A percentile compares a stretch with the other conserved stretches of the same genome.
phyloP scores from a whole-genome alignment of 1,140 invertebrate genomes.

The Drosophila rufa region DNA sequence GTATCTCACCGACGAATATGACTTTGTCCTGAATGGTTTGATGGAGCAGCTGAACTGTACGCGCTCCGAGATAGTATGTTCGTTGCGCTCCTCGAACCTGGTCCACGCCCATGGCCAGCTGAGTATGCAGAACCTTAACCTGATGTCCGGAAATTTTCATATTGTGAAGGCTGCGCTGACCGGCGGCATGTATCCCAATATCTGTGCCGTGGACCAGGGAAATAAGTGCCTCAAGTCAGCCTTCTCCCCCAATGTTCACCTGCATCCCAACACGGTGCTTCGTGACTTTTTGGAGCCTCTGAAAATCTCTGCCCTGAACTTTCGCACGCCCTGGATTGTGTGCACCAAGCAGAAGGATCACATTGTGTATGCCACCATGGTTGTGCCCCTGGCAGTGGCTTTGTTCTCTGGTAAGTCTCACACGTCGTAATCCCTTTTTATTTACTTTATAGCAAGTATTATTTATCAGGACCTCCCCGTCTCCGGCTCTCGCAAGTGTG shows the following conservation, averaged over 20 bases:
- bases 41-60: slow-evolving; percentile 64
- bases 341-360: slow-evolving; percentile 93
- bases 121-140: slow-evolving; percentile 92
- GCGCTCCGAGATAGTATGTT: slow-evolving; percentile 92
- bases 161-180: slow-evolving; percentile 95
- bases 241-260: slow-evolving; percentile 28
- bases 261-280: slow-evolving; percentile 88
- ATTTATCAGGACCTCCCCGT: slow-evolving; percentile 31
- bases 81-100: slow-evolving; percentile 94
- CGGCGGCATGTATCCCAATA: slow-evolving; percentile 94
- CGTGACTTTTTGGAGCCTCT: slow-evolving; percentile 80
- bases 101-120: slow-evolving; percentile 91
- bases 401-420: slow-evolving; percentile 86
- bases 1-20: slow-evolving; percentile 62
- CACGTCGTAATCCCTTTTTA: not conserved
- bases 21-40: slow-evolving; percentile 67
- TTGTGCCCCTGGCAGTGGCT: slow-evolving; percentile 92
- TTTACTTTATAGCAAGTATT: not conserved
- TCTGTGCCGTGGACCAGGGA: slow-evolving; percentile 88
- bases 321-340: slow-evolving; percentile 93
- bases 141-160: slow-evolving; percentile 95
- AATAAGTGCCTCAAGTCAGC: slow-evolving; percentile 51
- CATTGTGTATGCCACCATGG: slow-evolving; percentile 91
- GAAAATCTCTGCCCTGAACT: slow-evolving; percentile 79
- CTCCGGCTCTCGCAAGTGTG: slow-evolving; percentile 22